Percentiles rank a stretch among this genome's conserved stretches.
Evolutionary conservation across 2,888 invertebrate species (phyloP).

Genomic region (Chironomus tentans): DNA sequence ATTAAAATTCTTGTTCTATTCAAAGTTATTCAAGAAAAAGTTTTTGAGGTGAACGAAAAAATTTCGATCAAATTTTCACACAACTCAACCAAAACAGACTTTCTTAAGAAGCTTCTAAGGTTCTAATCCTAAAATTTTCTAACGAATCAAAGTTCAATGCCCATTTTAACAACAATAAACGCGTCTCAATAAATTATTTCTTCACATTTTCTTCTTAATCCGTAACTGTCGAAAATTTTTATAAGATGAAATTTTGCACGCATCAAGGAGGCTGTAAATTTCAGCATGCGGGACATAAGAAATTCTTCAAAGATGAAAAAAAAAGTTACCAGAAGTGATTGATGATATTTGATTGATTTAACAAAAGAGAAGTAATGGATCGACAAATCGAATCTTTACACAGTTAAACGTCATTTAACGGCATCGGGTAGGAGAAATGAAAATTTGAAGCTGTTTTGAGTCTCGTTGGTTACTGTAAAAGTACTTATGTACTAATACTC

Average conservation of each 20-base stretch:
- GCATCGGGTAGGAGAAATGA: background rate
- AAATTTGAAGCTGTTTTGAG: background rate
- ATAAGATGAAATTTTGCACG: background rate
- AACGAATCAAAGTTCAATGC: too few species aligned
- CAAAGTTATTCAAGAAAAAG: too few species aligned
- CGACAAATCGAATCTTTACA: background rate
- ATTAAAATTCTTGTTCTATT: too few species aligned
- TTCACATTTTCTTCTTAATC: background rate
- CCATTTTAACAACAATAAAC: too few species aligned
- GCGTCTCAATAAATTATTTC: background rate
- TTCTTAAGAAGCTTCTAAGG: too few species aligned
- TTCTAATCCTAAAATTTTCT: too few species aligned
- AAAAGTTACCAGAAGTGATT: slow-evolving; percentile 2
- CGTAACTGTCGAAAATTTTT: background rate
- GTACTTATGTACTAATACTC: background rate
- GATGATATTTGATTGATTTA: slow-evolving; percentile 23
- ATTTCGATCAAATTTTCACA: too few species aligned
- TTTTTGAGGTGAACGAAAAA: too few species aligned
- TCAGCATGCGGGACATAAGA: background rate
- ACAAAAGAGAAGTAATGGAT: slow-evolving; percentile 1
- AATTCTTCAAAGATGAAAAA: too few species aligned
- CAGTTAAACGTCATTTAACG: slow-evolving; percentile 17
- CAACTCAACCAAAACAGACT: too few species aligned
- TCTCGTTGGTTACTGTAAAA: background rate
- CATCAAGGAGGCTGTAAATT: background rate